Base-by-base conservation (phyloP, 2,888 invertebrate species). In the Tortrix viridana region DNA sequence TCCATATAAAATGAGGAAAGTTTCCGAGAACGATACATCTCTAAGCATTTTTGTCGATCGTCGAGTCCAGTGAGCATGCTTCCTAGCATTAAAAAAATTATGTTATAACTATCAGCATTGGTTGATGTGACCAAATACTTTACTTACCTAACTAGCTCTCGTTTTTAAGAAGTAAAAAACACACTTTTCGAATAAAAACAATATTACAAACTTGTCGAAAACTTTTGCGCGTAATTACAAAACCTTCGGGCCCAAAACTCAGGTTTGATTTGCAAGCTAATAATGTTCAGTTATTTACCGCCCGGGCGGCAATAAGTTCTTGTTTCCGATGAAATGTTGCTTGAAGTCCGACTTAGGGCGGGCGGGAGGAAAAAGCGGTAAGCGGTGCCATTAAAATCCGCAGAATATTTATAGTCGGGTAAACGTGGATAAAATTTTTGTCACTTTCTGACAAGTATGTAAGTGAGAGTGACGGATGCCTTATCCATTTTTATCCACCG, bases 281-380 rank as follows among this genome's bases (percentile, higher is more conserved):
- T 87, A 86, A 84, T 83, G 83, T 84, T 82, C 85, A 83, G 82
- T 84, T 87, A 87, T 88, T 87, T 88, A 87, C 85, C 84, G 78
- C 75, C 71, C 78, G 72, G 69, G 59, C 71, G 74, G 85, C 84
- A 84, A 87, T 88, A 88, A 87, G 82, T 88, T 86, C 87, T 87
- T 84, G 84, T 88, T 86, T 81, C 81, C 86, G 81, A 86, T 86
- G 85, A 87, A 86, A 87, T 86, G 88, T 86, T 82, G 81, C 81
- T 75, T 57, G 74, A 71, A 76, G 72, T 74, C 74, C 65, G 70
- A 67, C 65, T 58, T 67, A 58, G 64, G 4, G 54, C 50, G 38
- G 81, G 78, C 65, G 5, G 69, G 80, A 80, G 72, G 19, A 43
- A 70, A 3, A 62, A 66, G 65, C 41, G 52, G 3, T 22, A 19